These are phyloP conservation scores for Macrocentrus cingulum DNA, from an alignment of 1,140 invertebrate species.

Conservation along the genomic window DNA sequence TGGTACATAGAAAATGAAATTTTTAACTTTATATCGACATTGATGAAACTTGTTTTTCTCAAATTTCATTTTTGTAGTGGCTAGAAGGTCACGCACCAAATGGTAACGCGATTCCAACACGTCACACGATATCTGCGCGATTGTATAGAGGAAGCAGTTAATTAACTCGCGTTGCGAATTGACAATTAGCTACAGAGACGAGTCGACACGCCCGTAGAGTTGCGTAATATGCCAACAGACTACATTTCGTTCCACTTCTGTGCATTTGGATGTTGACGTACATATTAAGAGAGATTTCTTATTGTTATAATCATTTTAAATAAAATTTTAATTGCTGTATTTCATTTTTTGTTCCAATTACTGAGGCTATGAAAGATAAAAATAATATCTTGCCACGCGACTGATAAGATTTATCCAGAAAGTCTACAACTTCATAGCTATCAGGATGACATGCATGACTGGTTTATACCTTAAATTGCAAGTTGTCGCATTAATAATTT, in stretches of 20 bases:
- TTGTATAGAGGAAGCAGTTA: constrained; percentile 17
- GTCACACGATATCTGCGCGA: not conserved
- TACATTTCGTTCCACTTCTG: not conserved
- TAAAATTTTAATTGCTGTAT: too few species aligned
- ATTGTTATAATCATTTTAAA: too few species aligned
- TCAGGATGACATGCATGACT: not conserved
- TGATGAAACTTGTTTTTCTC: not conserved
- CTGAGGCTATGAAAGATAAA: too few species aligned
- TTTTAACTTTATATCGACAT: not conserved
- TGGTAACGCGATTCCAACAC: not conserved
- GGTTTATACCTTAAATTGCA: not conserved
- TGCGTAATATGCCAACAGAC: constrained; percentile 10
- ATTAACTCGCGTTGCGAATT: constrained; percentile 22
- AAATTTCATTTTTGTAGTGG: not conserved
- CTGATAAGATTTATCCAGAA: not conserved
- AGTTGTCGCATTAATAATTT: not conserved
- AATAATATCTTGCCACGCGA: not conserved
- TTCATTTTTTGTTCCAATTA: too few species aligned
- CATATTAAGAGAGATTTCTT: too few species aligned
- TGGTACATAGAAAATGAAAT: not conserved
- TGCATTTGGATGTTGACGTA: too few species aligned
- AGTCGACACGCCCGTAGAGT: constrained; percentile 8
- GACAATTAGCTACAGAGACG: constrained; percentile 11
- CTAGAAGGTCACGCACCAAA: constrained; percentile 3
- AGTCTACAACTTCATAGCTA: constrained; percentile 4